Evolutionary conservation across 2,888 invertebrate genomes (phyloP).

Genomic region (Thyatira batis): DNA sequence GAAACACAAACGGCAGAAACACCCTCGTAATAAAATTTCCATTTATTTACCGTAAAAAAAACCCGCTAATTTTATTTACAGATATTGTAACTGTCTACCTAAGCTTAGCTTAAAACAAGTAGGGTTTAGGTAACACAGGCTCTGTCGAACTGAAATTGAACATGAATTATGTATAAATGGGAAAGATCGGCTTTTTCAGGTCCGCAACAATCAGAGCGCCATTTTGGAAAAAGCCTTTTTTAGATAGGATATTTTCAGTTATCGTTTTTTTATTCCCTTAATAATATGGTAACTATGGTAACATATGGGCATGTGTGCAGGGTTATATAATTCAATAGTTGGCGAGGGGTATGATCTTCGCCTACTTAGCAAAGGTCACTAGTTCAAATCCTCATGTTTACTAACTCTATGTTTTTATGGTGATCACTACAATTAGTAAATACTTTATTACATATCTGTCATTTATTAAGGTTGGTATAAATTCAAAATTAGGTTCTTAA

Average conservation of each 20-base stretch:
- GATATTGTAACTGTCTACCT: not conserved
- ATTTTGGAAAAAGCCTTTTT: slow-evolving; percentile 2
- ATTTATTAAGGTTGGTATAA: too few species aligned
- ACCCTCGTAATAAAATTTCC: not conserved
- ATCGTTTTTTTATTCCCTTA: not conserved
- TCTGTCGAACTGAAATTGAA: slow-evolving; percentile 11
- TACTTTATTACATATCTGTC: too few species aligned
- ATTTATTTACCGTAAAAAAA: not conserved
- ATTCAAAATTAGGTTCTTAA: too few species aligned
- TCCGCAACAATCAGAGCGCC: slow-evolving; percentile 13
- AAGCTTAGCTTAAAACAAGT: not conserved
- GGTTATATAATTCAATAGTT: too few species aligned
- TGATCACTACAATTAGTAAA: too few species aligned
- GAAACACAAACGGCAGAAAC: not conserved
- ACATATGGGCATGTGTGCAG: too few species aligned
- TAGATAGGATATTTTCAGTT: not conserved
- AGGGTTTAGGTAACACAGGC: slow-evolving; percentile 2
- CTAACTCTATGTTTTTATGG: too few species aligned
- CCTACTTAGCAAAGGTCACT: too few species aligned
- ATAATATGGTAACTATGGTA: not conserved
- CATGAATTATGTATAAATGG: slow-evolving; percentile 29
- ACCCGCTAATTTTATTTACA: not conserved
- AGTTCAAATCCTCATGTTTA: too few species aligned
- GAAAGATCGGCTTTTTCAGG: slow-evolving; percentile 14
- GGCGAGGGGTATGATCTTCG: too few species aligned